Evolutionary conservation across 1,140 invertebrate genomes (phyloP), one percentile per base, ranked within the genome.

Genomic region (Drosophila nebulosa): DNA sequence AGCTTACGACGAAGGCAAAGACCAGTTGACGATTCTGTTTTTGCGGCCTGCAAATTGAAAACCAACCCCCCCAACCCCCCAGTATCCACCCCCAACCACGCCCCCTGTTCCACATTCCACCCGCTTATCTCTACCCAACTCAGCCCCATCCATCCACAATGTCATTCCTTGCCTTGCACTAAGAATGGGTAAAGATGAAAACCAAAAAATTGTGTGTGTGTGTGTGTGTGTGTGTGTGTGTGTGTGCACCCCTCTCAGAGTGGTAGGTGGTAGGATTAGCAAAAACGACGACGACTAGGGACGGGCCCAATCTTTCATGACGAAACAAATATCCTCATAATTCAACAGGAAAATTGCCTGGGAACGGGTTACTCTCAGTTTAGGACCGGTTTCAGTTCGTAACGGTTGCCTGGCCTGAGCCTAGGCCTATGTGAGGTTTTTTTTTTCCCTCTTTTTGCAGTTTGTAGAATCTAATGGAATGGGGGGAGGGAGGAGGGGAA

Each of bases 291-390:
- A 57, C 14, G 39, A 18, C 51, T 55, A 57, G 65, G 36, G 74
- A 56, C 70, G 73, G 73, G 80, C 69, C 84, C 84, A 89, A 89
- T 89, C 84, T 89, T 89, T 89, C 84, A 89, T 89, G 86, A 90
- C 78, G 81, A 73, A 83, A 86, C 81, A 78, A 84, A 90, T 86
- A 90, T 90, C 81, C 88, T 90, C 83, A 88, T 90, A 90, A 88
- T 78, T 90, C 86, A 90, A 90, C 66, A 79, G 78, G 76, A 79
- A 90, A 90, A 90, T 90, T 89, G 84, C 84, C 79, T 53, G 32
- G 67, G 62, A 67, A 18, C 18, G 39, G 16, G 61, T 69, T n/a
- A n/a, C n/a, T 55, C 51, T 52, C 57, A 78, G 65, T 56, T 46
- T 35, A 21, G 59, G 56, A 59, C 64, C n/a, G n/a, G n/a, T n/a